Evolutionary conservation across 2,113 vertebrate species (phyloP), one percentile per base, ranked within the genome.

Genomic region (Archilochus colubris): DNA sequence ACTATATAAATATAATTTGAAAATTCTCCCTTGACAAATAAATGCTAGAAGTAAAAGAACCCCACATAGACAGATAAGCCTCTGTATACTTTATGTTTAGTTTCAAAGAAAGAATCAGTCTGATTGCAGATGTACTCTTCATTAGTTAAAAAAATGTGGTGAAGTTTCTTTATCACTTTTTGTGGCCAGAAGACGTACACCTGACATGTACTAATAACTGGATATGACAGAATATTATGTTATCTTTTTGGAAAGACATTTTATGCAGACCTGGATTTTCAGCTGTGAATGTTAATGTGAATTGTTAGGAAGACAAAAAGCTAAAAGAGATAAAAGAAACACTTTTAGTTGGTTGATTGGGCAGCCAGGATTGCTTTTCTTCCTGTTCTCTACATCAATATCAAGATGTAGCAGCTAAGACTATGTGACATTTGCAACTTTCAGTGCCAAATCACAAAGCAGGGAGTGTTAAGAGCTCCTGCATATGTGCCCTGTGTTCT

Each of bases 171-270:
- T 82, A 66, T 89, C 24, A 88, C 62, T 91, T 48, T 69, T 64
- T 91, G 94, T 92, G 89, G 58, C 91, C 68, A 63, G 75, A 87
- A 73, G 79, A 88, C 50, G 14, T 5, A 88, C 75, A 68, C 81
- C 80, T 79, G 83, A 91, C 72, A 69, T 24, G 73, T 84, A 80
- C 38, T 72, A 94, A 89, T 63, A 77, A 84, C 69, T 88, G 63
- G 24, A 33, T 88, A 43, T 75, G 59, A 87, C 69, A 76, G 64
- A 91, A n/a, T n/a, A 76, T 48, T 82, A 76, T 68, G 55, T 61
- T 95, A 80, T 89, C 86, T 89, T 89, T 55, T 90, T 79, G 75
- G 87, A 90, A 90, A 86, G 53, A 28, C 54, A 28, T 79, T 95
- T 75, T 61, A 89, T 48, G 33, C n/a, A 72, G 64, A 43, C 86